Percentiles rank a stretch among this genome's conserved stretches.
These are phyloP conservation scores for Leptodactylus fallax DNA, from an alignment of 2,797 vertebrate genomes.

Conservation along the genomic window DNA sequence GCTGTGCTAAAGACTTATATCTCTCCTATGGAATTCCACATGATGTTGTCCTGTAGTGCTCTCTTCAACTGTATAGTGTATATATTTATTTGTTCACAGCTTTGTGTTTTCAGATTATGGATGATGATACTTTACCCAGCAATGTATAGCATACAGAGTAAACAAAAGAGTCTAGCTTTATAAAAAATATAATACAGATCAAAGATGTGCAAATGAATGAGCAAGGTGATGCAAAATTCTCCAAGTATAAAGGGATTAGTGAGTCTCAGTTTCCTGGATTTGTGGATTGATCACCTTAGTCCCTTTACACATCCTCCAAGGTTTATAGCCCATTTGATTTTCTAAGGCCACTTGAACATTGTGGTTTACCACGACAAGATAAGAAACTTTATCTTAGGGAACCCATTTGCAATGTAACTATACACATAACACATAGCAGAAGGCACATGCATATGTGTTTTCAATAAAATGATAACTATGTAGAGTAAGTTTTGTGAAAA, in stretches of 20 bases:
- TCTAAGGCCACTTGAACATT: too few species aligned
- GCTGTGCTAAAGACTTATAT: constrained; percentile 72
- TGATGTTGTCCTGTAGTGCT: constrained; percentile 71
- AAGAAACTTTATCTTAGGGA: neutral
- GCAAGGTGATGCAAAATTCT: neutral
- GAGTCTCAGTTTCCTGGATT: neutral
- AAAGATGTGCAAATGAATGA: neutral
- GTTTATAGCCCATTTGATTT: neutral
- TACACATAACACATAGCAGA: neutral
- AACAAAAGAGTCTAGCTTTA: neutral
- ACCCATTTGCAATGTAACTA: neutral
- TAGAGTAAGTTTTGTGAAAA: neutral
- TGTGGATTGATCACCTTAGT: neutral
- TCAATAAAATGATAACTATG: neutral
- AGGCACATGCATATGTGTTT: neutral
- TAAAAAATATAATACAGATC: neutral
- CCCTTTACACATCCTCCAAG: neutral
- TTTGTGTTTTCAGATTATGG: constrained; percentile 76
- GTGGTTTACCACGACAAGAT: neutral
- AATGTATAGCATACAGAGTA: neutral
- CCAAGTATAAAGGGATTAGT: neutral
- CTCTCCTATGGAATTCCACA: constrained; percentile 65
- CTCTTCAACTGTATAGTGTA: constrained; percentile 66
- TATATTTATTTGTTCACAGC: constrained; percentile 67
- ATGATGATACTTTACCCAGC: constrained; percentile 1